A percentile compares a stretch with the other conserved stretches of the same genome.
Conservation (phyloP, 2,797 vertebrate species). For the Neosilurus mollespiculum region DNA sequence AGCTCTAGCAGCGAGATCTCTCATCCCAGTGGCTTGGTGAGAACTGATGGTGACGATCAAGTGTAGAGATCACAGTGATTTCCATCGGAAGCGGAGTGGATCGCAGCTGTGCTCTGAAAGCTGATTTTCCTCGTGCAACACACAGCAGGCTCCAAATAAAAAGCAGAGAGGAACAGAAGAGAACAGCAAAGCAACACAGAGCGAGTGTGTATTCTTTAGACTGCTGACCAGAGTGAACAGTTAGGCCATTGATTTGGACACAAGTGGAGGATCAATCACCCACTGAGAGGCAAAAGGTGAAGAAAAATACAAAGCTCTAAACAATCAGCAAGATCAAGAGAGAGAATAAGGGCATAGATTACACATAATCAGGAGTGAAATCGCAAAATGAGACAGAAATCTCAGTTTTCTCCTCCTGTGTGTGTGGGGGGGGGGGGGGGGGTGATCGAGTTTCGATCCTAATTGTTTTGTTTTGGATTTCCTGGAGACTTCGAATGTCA, state of each 20-base stretch:
- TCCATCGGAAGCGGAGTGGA: slow-evolving; percentile 44
- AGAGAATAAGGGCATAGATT: background rate
- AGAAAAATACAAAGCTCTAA: slow-evolving; percentile 40
- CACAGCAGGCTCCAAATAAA: slow-evolving; percentile 14
- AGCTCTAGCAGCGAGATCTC: slow-evolving; percentile 21
- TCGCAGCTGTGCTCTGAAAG: slow-evolving; percentile 26
- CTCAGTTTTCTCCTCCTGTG: background rate
- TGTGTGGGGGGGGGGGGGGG: background rate
- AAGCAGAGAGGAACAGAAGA: slow-evolving; percentile 12
- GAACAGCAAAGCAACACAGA: slow-evolving; percentile 1
- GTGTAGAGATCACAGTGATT: slow-evolving; percentile 48
- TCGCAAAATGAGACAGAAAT: background rate
- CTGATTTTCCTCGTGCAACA: slow-evolving; percentile 3
- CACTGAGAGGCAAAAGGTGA: slow-evolving; percentile 55
- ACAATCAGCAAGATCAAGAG: slow-evolving; percentile 33
- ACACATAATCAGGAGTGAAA: slow-evolving; percentile 16
- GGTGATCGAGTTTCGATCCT: background rate
- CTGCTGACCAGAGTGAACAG: slow-evolving; percentile 70
- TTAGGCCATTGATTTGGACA: slow-evolving; percentile 65
- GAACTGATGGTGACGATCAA: slow-evolving; percentile 39
- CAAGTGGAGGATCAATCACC: slow-evolving; percentile 67
- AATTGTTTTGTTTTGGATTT: background rate
- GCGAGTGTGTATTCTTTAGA: slow-evolving; percentile 21
- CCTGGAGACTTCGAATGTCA: background rate
- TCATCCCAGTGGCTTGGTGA: slow-evolving; percentile 42